Base-by-base conservation (phyloP, 2,888 invertebrate species). In the Drosophila neutralis region DNA sequence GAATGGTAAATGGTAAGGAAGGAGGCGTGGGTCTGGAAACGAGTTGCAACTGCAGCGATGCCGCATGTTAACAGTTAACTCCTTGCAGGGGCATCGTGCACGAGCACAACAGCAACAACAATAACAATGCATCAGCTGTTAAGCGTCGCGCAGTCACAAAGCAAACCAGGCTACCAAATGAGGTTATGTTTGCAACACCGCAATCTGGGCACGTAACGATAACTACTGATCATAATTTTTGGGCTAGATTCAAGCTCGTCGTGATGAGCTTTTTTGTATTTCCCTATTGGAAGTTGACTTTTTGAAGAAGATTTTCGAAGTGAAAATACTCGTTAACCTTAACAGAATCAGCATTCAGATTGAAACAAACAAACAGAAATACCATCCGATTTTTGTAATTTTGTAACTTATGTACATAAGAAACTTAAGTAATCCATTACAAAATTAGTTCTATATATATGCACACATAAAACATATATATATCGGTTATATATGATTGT, bases 121-220 rank as follows among this genome's bases (percentile, higher is more conserved):
- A 18, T 58, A 62, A 11, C 62, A 48, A 62, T 64, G 66, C 58
- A 74, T 74, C 78, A 78, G 74, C 74, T 78, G 78, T 74, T 78
- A 60, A 48, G 65, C 67, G 56, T 62, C 62, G 31, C 51, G 31
- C 31, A 31, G 29, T 27, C 36, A 24, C 36, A 45, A 57, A 36
- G 11, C 36, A 52, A 38, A 45, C 24, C 15, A 53, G 45, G 15
- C 40, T 48, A 38, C n/a, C 27, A 68, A 69, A 52, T 72, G 64
- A 59, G 54, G 42, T 62, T 74, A 53, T 54, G 54, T 56, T 45
- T 13, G 58, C 40, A 52, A 66, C 45, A 52, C 36, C 40, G 51
- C 54, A 53, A 51, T 5, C 48, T 49, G 27, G 61, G 51, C 63
- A 63, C 57, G 48, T 40, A 63, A 11, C 42, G 11, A 18, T 13